Evolutionary conservation across 2,113 vertebrate species (phyloP).

Genomic region (Mustela lutreola): DNA sequence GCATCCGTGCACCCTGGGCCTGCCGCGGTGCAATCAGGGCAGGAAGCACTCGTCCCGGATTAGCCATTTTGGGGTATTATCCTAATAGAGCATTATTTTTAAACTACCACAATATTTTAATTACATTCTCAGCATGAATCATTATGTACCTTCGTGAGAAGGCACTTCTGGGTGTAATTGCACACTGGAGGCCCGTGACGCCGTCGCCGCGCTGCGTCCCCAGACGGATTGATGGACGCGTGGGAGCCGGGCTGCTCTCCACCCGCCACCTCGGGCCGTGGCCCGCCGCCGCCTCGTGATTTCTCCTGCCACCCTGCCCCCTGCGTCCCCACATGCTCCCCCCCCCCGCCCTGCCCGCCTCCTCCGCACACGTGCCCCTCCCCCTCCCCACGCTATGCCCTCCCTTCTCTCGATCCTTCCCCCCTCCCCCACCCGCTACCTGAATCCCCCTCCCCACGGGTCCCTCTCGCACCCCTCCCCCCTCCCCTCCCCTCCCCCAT

Average conservation of each 20-base stretch:
- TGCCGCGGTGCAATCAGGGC: not conserved
- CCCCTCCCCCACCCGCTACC: too few species aligned
- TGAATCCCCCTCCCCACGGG: fast-evolving
- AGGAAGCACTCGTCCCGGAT: constrained; percentile 59
- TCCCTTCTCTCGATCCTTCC: not conserved
- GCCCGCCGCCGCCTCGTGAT: fast-evolving
- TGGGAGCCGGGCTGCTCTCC: not conserved
- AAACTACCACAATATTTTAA: constrained; percentile 79
- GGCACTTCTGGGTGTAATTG: constrained; percentile 72
- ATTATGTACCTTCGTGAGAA: constrained; percentile 66
- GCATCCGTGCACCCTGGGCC: not conserved
- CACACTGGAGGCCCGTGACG: constrained; percentile 18
- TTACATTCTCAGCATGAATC: constrained; percentile 78
- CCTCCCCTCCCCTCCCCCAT: too few species aligned
- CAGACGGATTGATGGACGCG: not conserved
- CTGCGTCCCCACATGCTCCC: not conserved
- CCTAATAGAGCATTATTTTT: constrained; percentile 78
- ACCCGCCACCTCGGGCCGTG: not conserved
- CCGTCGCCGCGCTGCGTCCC: not conserved
- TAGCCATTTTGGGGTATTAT: constrained; percentile 67
- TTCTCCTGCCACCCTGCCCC: not conserved
- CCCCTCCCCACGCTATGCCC: too few species aligned
- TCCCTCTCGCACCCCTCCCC: not conserved
- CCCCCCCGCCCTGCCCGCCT: fast-evolving
- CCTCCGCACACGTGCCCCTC: fast-evolving